A percentile compares a stretch with the other conserved stretches of the same genome.
Evolutionary conservation across 23 tunicate species (phyloP).

Genomic region (Styela clava): DNA sequence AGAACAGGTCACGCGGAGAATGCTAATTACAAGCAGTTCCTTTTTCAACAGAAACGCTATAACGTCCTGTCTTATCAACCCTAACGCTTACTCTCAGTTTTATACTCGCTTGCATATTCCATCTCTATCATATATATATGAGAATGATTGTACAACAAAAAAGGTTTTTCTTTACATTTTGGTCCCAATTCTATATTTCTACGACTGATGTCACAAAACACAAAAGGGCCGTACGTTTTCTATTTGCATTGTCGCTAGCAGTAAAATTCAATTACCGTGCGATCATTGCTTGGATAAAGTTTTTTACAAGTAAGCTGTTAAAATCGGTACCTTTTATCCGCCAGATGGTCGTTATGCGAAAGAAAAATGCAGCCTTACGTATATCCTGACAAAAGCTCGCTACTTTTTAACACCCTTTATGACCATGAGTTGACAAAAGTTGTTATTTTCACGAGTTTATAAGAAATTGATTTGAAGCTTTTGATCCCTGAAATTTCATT

Average conservation of each 20-base stretch:
- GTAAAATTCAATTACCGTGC: neutral
- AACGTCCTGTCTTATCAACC: too few relatives aligned
- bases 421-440: neutral
- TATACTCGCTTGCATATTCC: too few relatives aligned
- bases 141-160: too few relatives aligned
- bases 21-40: too few relatives aligned
- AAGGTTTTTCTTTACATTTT: neutral
- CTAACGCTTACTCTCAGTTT: too few relatives aligned
- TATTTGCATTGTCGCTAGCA: neutral
- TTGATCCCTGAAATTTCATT: neutral
- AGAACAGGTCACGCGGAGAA: too few relatives aligned
- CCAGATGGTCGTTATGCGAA: neutral
- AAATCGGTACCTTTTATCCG: neutral
- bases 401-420: neutral
- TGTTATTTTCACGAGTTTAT: neutral
- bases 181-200: neutral
- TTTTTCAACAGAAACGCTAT: too few relatives aligned
- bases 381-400: neutral
- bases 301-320: neutral
- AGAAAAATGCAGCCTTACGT: neutral
- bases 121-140: too few relatives aligned
- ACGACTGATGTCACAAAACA: neutral
- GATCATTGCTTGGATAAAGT: neutral
- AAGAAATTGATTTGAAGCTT: neutral
- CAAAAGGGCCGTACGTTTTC: neutral